Percentiles rank a stretch among this genome's conserved stretches.
Evolutionary conservation across 2,888 invertebrate species (phyloP).

Genomic region (Synergus gifuensis): DNA sequence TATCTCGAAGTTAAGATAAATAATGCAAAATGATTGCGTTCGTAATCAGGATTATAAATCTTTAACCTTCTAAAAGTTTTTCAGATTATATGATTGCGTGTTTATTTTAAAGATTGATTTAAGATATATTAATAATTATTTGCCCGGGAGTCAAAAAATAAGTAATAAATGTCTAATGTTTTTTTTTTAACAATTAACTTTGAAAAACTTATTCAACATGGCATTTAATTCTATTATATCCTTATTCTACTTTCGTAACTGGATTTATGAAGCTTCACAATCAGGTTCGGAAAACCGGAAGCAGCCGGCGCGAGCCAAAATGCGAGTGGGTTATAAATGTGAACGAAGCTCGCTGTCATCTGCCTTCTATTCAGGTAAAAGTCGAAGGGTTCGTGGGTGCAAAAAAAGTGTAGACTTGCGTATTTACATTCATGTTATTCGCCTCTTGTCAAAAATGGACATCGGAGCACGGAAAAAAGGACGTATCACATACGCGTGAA

Average conservation of each 20-base stretch:
- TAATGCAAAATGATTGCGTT: background rate
- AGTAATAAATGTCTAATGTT: background rate
- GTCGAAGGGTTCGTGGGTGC: constrained; percentile 6
- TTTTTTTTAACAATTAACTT: background rate
- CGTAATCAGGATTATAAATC: background rate
- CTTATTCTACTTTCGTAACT: background rate
- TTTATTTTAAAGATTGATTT: background rate
- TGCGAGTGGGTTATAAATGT: constrained; percentile 60
- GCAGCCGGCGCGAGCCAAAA: constrained; percentile 72
- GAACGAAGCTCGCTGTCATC: constrained; percentile 57
- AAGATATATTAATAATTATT: background rate
- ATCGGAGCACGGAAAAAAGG: background rate
- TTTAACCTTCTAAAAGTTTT: background rate
- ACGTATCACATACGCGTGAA: background rate
- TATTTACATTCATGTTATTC: constrained; percentile 20
- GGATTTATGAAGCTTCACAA: constrained; percentile 3
- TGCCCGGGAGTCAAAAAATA: background rate
- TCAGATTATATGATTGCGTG: background rate
- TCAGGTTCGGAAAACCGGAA: constrained; percentile 64
- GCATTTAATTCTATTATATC: background rate
- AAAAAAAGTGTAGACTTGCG: constrained; percentile 10
- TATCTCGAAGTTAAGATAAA: background rate
- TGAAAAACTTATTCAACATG: background rate
- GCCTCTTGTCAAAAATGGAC: constrained; percentile 1
- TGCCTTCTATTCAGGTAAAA: constrained; percentile 52